Base-by-base conservation (phyloP, 1,140 invertebrate species). In the Macrocentrus cingulum region DNA sequence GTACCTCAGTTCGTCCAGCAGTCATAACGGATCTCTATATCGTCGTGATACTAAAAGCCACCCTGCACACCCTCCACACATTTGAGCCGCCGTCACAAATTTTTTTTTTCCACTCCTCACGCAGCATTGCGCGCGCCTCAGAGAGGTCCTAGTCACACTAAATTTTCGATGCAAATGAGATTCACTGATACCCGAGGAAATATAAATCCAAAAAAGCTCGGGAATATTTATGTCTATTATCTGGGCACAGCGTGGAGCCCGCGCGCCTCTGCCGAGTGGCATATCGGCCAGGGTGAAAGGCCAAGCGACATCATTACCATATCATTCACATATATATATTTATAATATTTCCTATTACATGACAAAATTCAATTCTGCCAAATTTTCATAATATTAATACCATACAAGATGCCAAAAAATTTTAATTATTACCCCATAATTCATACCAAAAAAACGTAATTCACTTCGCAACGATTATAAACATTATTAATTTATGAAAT, bases 151-250 rank as follows among this genome's bases (percentile, higher is more conserved):
- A n/a, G 50, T n/a, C 59, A 55, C 66, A 56, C 64, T 77, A 76
- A 76, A 79, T 76, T 76, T 69, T 59, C 64, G 53, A 77, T 77
- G 75, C 75, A 79, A 79, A 77, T 77, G 72, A 76, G 75, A 73
- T 74, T 37, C 56, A 63, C 69, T 67, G 74, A 76, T 76, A 77
- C 68, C 68, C 65, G 25, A 65, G 64, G 65, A 76, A 74, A 75
- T 78, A 77, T 79, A 78, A 76, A 77, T 79, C 70, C 70, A 65
- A 72, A 76, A 76, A 72, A 76, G 65, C 55, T 66, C 64, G 29
- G 57, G 62, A 63, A 74, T 78, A 79, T 78, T 79, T 77, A 79
- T 78, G 71, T 66, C 68, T 66, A 71, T 75, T 75, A 79, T 76
- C 70, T 72, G 65, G 68, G 45, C 37, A 41, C 16, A 20, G 18